Conservation (phyloP, 1,140 invertebrate species). For the Hydropsyche tenuis region DNA sequence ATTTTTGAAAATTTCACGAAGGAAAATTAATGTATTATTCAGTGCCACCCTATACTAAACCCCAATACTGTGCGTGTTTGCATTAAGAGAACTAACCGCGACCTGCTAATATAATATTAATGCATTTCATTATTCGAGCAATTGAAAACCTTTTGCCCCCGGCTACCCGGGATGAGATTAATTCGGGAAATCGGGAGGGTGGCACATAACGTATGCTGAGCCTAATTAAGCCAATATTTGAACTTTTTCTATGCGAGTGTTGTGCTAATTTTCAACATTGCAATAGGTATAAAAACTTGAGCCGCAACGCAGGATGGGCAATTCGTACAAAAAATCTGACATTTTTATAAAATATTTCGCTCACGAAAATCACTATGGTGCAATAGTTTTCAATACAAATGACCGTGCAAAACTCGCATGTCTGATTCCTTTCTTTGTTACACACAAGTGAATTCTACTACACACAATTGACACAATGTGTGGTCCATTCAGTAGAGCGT, state of each 20-base stretch:
- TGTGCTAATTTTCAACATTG: too few species aligned
- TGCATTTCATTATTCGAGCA: conserved; percentile 65
- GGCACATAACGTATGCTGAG: conserved; percentile 45
- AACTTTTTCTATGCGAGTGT: conserved; percentile 36
- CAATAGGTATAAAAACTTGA: background rate
- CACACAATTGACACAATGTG: conserved; percentile 18
- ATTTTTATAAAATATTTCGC: conserved; percentile 8
- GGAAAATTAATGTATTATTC: conserved; percentile 9
- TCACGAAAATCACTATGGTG: background rate
- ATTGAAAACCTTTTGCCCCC: conserved; percentile 55
- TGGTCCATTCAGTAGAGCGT: conserved; percentile 25
- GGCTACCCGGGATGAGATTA: conserved; percentile 38
- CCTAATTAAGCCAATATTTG: conserved; percentile 51
- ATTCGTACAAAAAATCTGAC: background rate
- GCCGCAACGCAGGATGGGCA: background rate
- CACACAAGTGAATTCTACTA: conserved; percentile 5
- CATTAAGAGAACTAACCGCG: conserved; percentile 53
- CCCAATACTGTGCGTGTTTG: conserved; percentile 56
- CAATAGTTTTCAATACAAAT: conserved; percentile 18
- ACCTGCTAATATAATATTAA: conserved; percentile 65
- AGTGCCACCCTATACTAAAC: conserved; percentile 1
- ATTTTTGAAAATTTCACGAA: background rate
- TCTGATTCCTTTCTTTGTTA: conserved; percentile 13
- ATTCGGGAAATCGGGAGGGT: conserved; percentile 26
- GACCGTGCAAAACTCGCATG: conserved; percentile 20